Percentiles rank a stretch among this genome's conserved stretches.
Conservation (phyloP, 1,140 invertebrate species). For the Drosophila leontia region DNA sequence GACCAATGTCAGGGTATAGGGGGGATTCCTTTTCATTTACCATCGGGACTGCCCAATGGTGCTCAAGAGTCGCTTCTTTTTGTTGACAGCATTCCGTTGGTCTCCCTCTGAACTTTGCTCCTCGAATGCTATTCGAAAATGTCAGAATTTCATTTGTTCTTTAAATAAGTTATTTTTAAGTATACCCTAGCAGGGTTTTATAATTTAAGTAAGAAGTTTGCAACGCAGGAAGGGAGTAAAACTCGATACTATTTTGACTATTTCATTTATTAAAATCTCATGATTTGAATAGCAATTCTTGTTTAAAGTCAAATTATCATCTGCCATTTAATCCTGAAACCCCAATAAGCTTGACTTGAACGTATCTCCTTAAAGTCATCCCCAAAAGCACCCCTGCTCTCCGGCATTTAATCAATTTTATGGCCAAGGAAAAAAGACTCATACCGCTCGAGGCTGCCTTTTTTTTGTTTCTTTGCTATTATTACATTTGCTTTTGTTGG, state of each 20-base stretch:
- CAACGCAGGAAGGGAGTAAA: too few relatives aligned
- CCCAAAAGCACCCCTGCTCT: slow-evolving; percentile 16
- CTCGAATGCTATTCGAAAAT: slow-evolving; percentile 1
- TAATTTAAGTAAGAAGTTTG: not conserved
- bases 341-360: not conserved
- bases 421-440: slow-evolving; percentile 60
- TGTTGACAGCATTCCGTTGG: slow-evolving; percentile 32
- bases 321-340: too few relatives aligned
- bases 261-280: not conserved
- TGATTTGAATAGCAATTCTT: not conserved
- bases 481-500: slow-evolving; percentile 72
- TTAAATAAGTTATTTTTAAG: not conserved
- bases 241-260: not conserved
- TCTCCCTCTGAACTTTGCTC: slow-evolving; percentile 18
- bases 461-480: slow-evolving; percentile 36
- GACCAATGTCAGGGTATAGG: slow-evolving; percentile 29
- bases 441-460: slow-evolving; percentile 1
- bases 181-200: too few relatives aligned
- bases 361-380: slow-evolving; percentile 34
- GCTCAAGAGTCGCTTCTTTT: slow-evolving; percentile 9
- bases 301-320: not conserved
- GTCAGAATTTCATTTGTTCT: slow-evolving; percentile 10
- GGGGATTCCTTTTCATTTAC: slow-evolving; percentile 5
- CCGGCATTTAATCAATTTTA: slow-evolving; percentile 79
- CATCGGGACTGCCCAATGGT: not conserved